Base-by-base conservation (phyloP, 2,888 invertebrate genomes). In the Pycnomerus fuliginosus region DNA sequence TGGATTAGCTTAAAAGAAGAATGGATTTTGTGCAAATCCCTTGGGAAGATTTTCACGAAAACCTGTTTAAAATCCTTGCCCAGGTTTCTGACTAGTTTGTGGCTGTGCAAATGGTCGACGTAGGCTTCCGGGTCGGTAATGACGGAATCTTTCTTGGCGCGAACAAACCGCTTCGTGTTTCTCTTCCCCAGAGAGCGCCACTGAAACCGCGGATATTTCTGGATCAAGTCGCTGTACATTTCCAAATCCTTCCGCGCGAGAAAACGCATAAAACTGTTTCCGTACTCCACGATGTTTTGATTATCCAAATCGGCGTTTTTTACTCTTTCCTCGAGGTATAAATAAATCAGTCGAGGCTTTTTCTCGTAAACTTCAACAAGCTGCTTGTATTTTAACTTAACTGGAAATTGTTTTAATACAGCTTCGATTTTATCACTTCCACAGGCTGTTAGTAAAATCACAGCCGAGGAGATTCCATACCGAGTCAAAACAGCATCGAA, bases 341-440 rank as follows among this genome's bases (percentile, higher is more conserved):
- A 2, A n/a, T 20, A 29, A 7, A 37, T 17, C 15, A 37, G 14
- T 5, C 29, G 29, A 13, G 37, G 37, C 3, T 29, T 17, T 22
- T 28, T 37, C 10, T 37, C 23, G 22, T 37, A 37, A 7, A 37
- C 12, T 16, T 29, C 2, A 22, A 29, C 29, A n/a, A 37, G 22
- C 22, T 37, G 37, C 20, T 11, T 37, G 2, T 12, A 29, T 23
- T 23, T 20, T n/a, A 37, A 20, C 22, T 37, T 28, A 2, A 37
- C 14, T 1, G 37, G 37, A 10, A 29, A 15, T 11, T 29, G 13
- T 29, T 10, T 16, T 3, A 37, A 11, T 1, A 22, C 13, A n/a
- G 28, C 13, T 16, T 37, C 37, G 10, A 37, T 37, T 27, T 29
- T 37, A 1, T 10, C 16, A 3, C 8, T 2, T 22, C 37, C 29